Evolutionary conservation across 2,888 invertebrate species (phyloP).

Genomic region (Strigamia maritima): DNA sequence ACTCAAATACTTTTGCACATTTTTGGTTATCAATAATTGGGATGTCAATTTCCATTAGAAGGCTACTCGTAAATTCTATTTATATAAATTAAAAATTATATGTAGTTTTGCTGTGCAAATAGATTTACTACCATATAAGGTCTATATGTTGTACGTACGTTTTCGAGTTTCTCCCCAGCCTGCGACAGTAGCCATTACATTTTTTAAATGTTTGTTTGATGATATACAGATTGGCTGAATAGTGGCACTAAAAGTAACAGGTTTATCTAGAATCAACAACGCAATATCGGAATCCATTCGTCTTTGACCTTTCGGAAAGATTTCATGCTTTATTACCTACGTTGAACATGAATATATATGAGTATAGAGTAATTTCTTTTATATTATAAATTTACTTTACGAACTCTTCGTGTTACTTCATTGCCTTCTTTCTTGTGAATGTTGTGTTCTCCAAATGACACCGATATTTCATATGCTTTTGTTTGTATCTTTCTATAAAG

Average conservation of each 20-base stretch:
- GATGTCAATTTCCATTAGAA: not conserved
- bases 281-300: conserved; percentile 1
- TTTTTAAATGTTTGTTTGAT: not conserved
- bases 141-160: not conserved
- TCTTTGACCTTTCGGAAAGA: not conserved
- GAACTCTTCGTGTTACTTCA: not conserved
- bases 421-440: not conserved
- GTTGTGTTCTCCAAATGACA: not conserved
- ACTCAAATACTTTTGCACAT: not conserved
- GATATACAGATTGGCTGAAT: conserved; percentile 2
- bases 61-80: not conserved
- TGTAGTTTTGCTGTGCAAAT: too few species aligned
- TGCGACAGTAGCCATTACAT: not conserved
- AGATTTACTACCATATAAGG: too few species aligned
- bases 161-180: conserved; percentile 15
- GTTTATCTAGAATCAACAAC: not conserved
- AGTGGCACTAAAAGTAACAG: not conserved
- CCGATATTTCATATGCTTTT: not conserved
- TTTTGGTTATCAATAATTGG: not conserved
- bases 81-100: not conserved
- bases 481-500: not conserved
- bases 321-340: conserved; percentile 14
- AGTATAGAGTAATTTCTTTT: not conserved
- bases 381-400: not conserved
- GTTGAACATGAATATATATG: not conserved